Evolutionary conservation across 2,888 invertebrate genomes (phyloP), one percentile per base, ranked within the genome.

Genomic region (Drosophila paucipuncta): DNA sequence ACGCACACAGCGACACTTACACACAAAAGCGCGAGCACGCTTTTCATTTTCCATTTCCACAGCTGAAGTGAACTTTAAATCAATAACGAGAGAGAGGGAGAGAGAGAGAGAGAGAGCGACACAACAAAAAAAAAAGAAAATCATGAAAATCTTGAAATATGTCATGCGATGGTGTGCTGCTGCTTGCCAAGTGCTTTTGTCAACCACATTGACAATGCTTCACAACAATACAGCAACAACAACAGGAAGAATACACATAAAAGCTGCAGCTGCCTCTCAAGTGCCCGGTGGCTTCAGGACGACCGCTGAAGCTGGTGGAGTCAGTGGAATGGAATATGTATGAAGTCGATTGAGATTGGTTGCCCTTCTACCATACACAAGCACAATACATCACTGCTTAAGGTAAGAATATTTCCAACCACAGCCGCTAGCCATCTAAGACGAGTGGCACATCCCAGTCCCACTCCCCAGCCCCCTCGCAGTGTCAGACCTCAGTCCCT

Each of bases 191-290:
- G 85, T 89, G 85, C 85, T 90, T 88, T 90, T 86, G 85, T 82
- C 90, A 81, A 80, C 72, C 83, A 78, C 90, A 88, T 81, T 88
- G 89, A 83, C 85, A 90, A 88, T 78, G 71, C 83, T 73, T 73
- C 71, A 83, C 69, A 65, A 68, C 75, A 78, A 62, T 69, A 69
- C 71, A 65, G 39, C 58, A 82, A 68, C 77, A 76, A 52, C 69
- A 76, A 55, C 69, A 58, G 58, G 62, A 49, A 33, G 63, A 73
- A 69, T 55, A 62, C 31, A 49, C 63, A 77, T 55, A 66, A 74
- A 63, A 69, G 76, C 68, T 78, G 69, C 78, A 82, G 75, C 75
- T 72, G 78, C 65, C 63, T 68, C 68, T 66, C 64, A 64, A 75
- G 69, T 70, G 73, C 77, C 60, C 49, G 62, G 7, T 30, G 64